Conservation (phyloP, 2,888 invertebrate species). For the Octonoba sinensis region DNA sequence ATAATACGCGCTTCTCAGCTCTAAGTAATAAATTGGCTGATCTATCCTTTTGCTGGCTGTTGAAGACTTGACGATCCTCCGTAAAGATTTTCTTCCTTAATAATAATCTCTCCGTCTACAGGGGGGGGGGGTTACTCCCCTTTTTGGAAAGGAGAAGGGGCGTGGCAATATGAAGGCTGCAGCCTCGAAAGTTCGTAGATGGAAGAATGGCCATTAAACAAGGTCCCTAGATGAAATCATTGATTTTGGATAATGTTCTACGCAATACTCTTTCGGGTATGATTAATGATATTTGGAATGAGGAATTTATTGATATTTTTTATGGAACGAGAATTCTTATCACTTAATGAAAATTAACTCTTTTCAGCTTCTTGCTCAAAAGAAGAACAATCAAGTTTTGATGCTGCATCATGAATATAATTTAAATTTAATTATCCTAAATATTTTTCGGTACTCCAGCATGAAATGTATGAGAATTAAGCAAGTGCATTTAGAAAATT, state of each 20-base stretch:
- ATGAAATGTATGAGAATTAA: too few species aligned
- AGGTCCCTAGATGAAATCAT: constrained; percentile 36
- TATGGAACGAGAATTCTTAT: too few species aligned
- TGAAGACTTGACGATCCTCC: constrained; percentile 53
- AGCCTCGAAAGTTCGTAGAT: constrained; percentile 24
- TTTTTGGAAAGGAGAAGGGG: constrained; percentile 17
- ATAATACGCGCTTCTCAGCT: too few species aligned
- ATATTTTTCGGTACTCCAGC: too few species aligned
- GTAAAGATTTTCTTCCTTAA: constrained; percentile 8
- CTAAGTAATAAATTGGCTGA: constrained; percentile 50
- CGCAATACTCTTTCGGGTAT: constrained; percentile 28
- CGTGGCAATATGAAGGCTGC: constrained; percentile 25
- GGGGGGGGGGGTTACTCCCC: constrained; percentile 8
- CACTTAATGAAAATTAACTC: too few species aligned
- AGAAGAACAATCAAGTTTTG: too few species aligned
- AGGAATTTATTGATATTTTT: neutral
- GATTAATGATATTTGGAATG: constrained; percentile 44
- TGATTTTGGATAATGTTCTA: constrained; percentile 58
- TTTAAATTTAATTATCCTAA: too few species aligned
- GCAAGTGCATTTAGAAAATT: too few species aligned
- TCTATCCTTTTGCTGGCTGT: constrained; percentile 43
- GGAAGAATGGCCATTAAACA: constrained; percentile 47
- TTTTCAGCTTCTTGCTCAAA: too few species aligned
- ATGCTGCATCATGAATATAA: too few species aligned
- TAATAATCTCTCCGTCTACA: constrained; percentile 31